Conservation (phyloP, 1,140 invertebrate genomes). For the Bombus pyrosoma region DNA sequence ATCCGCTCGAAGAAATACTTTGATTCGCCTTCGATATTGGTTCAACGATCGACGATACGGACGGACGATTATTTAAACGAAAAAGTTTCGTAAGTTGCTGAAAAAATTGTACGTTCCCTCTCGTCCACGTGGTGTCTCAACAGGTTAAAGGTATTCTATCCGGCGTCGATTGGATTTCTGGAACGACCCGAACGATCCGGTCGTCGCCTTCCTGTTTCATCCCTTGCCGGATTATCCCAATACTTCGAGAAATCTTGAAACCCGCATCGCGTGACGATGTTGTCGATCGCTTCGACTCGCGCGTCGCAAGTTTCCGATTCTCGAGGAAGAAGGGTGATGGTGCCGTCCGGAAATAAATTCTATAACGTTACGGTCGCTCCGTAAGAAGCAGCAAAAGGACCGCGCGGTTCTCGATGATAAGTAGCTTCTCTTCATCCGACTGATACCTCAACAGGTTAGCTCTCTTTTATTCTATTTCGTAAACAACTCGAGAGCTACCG, state of each 20-base stretch:
- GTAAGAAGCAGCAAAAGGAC: not conserved
- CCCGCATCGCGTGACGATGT: not conserved
- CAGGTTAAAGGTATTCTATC: conserved; percentile 47
- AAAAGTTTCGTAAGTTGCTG: not conserved
- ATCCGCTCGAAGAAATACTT: conserved; percentile 16
- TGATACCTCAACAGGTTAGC: conserved; percentile 50
- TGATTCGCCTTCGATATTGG: not conserved
- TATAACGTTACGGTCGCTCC: not conserved
- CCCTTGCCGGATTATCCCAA: conserved; percentile 32
- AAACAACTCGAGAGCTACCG: conserved; percentile 41
- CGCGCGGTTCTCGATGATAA: conserved; percentile 27
- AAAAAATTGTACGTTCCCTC: not conserved
- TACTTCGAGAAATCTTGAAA: conserved; percentile 27
- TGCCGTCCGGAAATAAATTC: conserved; percentile 9
- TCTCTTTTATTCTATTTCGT: conserved; percentile 37
- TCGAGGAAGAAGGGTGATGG: not conserved
- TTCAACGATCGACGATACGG: not conserved
- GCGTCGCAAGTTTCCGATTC: not conserved
- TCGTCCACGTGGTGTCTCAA: conserved; percentile 11
- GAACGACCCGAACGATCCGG: conserved; percentile 46
- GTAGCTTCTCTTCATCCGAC: conserved; percentile 31
- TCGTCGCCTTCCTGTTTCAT: conserved; percentile 12
- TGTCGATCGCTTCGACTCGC: not conserved
- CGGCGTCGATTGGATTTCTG: conserved; percentile 39
- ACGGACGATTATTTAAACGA: not conserved